Conservation (phyloP, 2,888 invertebrate genomes). For the Clitarchus hookeri region DNA sequence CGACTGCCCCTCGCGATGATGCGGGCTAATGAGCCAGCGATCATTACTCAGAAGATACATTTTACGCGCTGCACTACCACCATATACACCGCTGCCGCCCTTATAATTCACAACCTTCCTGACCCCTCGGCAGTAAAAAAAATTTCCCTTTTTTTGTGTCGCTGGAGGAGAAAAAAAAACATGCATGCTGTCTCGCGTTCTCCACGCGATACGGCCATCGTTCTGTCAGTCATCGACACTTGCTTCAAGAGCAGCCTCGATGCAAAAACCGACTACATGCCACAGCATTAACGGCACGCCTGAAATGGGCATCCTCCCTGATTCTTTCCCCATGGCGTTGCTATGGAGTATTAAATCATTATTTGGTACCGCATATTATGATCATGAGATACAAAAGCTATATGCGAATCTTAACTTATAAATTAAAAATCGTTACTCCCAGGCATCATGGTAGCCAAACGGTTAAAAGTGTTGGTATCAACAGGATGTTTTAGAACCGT, state of each 20-base stretch:
- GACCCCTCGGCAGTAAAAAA: neutral
- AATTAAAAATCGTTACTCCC: too few species aligned
- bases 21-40: neutral
- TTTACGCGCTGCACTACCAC: neutral
- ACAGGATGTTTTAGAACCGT: too few species aligned
- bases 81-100: neutral
- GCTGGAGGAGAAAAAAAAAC: neutral
- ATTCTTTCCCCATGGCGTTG: too few species aligned
- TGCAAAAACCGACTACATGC: too few species aligned
- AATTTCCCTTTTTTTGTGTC: neutral
- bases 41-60: neutral
- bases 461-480: too few species aligned
- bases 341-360: too few species aligned
- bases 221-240: conserved; percentile 1
- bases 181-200: neutral
- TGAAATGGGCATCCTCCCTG: too few species aligned
- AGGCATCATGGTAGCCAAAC: too few species aligned
- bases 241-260: neutral
- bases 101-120: neutral
- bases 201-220: neutral
- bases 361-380: too few species aligned
- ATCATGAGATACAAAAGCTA: too few species aligned
- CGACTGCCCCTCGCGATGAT: neutral
- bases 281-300: too few species aligned
- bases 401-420: too few species aligned